Evolutionary conservation across 2,888 invertebrate species (phyloP).

Genomic region (Rhorus exstirpatorius): DNA sequence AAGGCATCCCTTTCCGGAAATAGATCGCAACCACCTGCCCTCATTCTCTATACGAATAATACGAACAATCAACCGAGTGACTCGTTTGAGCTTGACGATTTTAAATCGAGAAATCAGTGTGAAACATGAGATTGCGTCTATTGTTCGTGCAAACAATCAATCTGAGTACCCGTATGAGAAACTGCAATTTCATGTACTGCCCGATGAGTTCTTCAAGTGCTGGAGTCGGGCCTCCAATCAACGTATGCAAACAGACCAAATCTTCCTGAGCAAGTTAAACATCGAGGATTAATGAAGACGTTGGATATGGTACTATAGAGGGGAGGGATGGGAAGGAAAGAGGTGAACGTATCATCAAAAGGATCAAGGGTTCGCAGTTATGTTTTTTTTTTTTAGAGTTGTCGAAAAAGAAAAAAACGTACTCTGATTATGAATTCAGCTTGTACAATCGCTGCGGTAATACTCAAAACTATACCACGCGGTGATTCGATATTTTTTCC

Average conservation of each 20-base stretch:
- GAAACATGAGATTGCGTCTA: too few relatives aligned
- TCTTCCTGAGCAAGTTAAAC: conserved; percentile 81
- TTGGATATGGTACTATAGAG: not conserved
- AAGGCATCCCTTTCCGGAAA: conserved; percentile 93
- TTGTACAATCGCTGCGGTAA: conserved; percentile 88
- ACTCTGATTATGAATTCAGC: conserved; percentile 87
- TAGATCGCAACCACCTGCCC: conserved; percentile 92
- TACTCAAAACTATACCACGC: conserved; percentile 85
- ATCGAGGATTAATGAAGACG: conserved; percentile 17
- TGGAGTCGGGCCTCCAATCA: conserved; percentile 87
- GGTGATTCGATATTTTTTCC: conserved; percentile 85
- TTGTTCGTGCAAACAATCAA: not conserved
- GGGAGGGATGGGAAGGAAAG: too few relatives aligned
- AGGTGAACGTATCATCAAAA: too few relatives aligned
- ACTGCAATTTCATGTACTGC: conserved; percentile 88
- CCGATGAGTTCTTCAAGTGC: conserved; percentile 89
- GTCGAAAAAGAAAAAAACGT: not conserved
- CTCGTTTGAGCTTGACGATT: not conserved
- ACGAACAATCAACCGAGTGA: not conserved
- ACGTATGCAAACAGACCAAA: conserved; percentile 84
- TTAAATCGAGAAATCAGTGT: too few relatives aligned
- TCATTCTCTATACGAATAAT: conserved; percentile 82
- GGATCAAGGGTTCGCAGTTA: too few relatives aligned
- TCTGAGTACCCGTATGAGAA: conserved; percentile 88
- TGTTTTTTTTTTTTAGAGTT: not conserved